Percentiles rank a stretch among this genome's conserved stretches.
These are phyloP conservation scores for Cylindroiulus punctatus DNA, from an alignment of 2,888 invertebrate genomes.

Conservation along the genomic window DNA sequence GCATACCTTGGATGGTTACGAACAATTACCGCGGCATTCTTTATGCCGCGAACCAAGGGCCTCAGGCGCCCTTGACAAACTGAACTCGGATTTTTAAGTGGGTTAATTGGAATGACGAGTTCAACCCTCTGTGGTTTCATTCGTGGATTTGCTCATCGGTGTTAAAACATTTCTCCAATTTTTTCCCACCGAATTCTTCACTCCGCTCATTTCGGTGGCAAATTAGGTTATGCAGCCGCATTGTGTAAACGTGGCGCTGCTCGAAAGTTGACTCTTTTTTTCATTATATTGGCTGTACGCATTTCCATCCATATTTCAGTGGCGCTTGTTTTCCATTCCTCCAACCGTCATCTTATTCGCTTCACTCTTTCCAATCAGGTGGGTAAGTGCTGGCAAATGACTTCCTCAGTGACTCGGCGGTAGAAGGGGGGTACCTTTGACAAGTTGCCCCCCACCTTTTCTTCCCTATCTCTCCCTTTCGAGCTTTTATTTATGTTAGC, in stretches of 20 bases:
- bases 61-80: too few relatives aligned
- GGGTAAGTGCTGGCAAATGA: constrained; percentile 56
- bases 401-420: constrained; percentile 51
- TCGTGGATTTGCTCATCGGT: too few relatives aligned
- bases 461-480: constrained; percentile 27
- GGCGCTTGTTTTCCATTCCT: constrained; percentile 30
- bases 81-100: too few relatives aligned
- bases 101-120: too few relatives aligned
- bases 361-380: constrained; percentile 54
- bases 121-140: too few relatives aligned
- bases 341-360: constrained; percentile 54
- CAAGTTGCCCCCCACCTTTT: constrained; percentile 32
- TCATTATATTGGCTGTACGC: constrained; percentile 5
- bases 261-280: not conserved
- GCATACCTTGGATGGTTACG: too few relatives aligned
- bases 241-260: not conserved
- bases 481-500: constrained; percentile 21
- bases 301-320: constrained; percentile 40
- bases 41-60: too few relatives aligned
- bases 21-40: too few relatives aligned
- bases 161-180: too few relatives aligned
- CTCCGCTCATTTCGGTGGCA: not conserved
- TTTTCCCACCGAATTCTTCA: too few relatives aligned
- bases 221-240: constrained; percentile 4
- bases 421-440: not conserved